Base-by-base conservation (phyloP, 2,888 invertebrate genomes). In the Drosophila falleni region DNA sequence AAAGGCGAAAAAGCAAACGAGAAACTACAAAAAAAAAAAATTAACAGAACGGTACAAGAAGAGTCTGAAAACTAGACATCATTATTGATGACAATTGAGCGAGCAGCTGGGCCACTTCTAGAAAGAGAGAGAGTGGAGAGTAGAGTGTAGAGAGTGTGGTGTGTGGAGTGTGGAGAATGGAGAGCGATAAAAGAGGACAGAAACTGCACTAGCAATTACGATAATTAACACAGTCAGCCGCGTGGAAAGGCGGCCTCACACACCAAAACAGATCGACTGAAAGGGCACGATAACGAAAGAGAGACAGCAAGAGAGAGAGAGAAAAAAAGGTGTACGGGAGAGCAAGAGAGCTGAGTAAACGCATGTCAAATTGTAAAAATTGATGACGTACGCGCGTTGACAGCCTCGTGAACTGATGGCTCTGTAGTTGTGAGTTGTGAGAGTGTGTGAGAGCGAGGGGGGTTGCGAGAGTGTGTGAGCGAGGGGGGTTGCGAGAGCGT, bases 41-140 rank as follows among this genome's bases (percentile, higher is more conserved):
- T 55, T 47, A 23, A 46, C 9, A 37, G 70, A 78, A 74, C 83
- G 73, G 70, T 73, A 81, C 73, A 71, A 71, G 75, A 68, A 71
- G 64, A 72, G 75, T 70, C 78, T 70, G 78, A 78, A 79, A 90
- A 90, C 90, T 83, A 90, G 92, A 91, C 91, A 90, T 92, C 89
- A 90, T 92, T 92, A 92, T 91, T 92, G 91, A 92, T 92, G 92
- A 91, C 92, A 92, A 90, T 91, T 92, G 90, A 90, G 73, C 68
- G 67, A 89, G 74, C 83, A 86, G 90, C 78, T 80, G 80, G 70
- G 68, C 67, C 83, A 80, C 60, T 60, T 59, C 35, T 29, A 19
- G 50, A 55, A 37, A 62, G 61, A 31, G 29, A 44, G 61, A 44
- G n/a, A 1, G 19, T 29, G 59, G 19, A 33, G 59, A 31, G 46